Base-by-base conservation (phyloP, 2,888 invertebrate genomes). In the Tenodera sinensis region DNA sequence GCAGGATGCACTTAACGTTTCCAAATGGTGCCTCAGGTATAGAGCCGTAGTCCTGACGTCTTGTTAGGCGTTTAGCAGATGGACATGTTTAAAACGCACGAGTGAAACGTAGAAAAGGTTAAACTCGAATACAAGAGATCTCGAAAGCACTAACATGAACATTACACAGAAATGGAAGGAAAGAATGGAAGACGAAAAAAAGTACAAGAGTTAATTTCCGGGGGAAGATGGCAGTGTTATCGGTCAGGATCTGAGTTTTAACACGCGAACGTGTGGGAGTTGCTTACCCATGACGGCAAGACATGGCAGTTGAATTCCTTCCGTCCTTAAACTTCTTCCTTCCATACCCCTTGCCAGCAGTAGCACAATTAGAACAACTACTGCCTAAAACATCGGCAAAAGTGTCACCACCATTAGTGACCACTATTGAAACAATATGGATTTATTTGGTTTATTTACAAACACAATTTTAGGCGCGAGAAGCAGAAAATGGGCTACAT, bases 121-220 rank as follows among this genome's bases (percentile, higher is more conserved):
- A 54, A 54, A 54, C 54, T 14, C 15, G 54, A 20, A 20, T 15
- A 25, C 20, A 71, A 71, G 54, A 83, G 28, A 83, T 83, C 83
- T 28, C 3, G 25, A 83, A n/a, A 14, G 28, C 14, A n/a, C 3
- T 28, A 83, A 83, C 83, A 27, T 83, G 83, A 28, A 28, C 83
- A 83, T 83, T 83, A 83, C 28, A 83, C 15, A 20, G 28, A 83
- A 83, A 83, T 83, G 28, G 27, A 28, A 83, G 28, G 14, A 28
- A 28, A 83, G 27, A 83, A 83, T 83, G 28, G 27, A 28, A 27
- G 27, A 83, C 28, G 84, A 28, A 84, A 84, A 42, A 84, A 84
- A 84, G 84, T 30, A 84, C 54, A 84, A 81, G 25, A 86, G 81
- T 81, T 86, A 86, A 86, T 86, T 86, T 86, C 86, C 86, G 86